Evolutionary conservation across 1,140 invertebrate genomes (phyloP).

Genomic region (Nymphalis io): DNA sequence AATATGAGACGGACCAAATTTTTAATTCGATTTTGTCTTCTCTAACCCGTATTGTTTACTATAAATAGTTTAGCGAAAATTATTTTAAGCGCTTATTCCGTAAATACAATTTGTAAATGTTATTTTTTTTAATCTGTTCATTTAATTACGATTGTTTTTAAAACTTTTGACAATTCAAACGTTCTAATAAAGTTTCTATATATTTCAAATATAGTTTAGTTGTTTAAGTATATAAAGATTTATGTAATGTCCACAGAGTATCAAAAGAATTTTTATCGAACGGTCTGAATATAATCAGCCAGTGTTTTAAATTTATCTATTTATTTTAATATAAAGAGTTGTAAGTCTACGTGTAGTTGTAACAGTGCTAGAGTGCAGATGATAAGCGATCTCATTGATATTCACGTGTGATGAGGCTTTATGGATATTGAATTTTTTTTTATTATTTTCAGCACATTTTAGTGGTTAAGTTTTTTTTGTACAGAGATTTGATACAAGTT

Average conservation of each 20-base stretch:
- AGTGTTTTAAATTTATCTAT: slow-evolving; percentile 22
- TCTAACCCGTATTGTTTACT: not conserved
- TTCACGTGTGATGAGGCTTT: slow-evolving; percentile 67
- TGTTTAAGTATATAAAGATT: slow-evolving; percentile 9
- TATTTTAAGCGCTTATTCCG: slow-evolving; percentile 12
- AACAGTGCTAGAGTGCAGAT: slow-evolving; percentile 40
- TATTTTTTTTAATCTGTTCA: not conserved
- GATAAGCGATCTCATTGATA: slow-evolving; percentile 67
- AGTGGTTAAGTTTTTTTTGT: slow-evolving; percentile 62
- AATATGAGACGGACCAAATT: slow-evolving; percentile 23
- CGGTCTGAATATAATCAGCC: slow-evolving; percentile 3
- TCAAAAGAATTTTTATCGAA: slow-evolving; percentile 6
- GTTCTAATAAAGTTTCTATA: slow-evolving; percentile 22
- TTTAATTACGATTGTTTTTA: not conserved
- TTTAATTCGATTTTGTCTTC: slow-evolving; percentile 8
- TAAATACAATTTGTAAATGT: not conserved
- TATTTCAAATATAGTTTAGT: slow-evolving; percentile 24
- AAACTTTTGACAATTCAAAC: slow-evolving; percentile 11
- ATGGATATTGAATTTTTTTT: slow-evolving; percentile 50
- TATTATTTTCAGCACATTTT: slow-evolving; percentile 52
- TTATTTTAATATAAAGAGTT: slow-evolving; percentile 22
- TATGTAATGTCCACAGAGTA: slow-evolving; percentile 13
- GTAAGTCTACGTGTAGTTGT: slow-evolving; percentile 20
- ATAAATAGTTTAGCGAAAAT: slow-evolving; percentile 3
- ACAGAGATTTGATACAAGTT: slow-evolving; percentile 64